Evolutionary conservation across 64 coral and sea anemone species (phyloP).

Genomic region (Pocillopora verrucosa): DNA sequence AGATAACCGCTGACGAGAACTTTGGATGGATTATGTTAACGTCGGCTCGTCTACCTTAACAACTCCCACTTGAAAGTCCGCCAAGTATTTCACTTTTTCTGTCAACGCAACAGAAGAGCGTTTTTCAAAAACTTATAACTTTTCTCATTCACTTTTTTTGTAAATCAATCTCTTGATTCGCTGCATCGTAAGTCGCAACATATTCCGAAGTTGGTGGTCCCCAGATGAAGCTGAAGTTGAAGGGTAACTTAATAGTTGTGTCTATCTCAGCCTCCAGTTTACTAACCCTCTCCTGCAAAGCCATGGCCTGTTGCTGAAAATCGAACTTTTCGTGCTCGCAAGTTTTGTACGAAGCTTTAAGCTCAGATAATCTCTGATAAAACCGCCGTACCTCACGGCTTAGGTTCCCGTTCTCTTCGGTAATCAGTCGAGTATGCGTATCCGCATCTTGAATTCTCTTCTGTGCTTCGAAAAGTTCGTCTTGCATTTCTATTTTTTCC

Average conservation of each 20-base stretch:
- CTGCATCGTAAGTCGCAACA: neutral
- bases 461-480: slow-evolving; percentile 46
- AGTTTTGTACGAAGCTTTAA: slow-evolving; percentile 69
- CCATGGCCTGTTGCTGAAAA: slow-evolving; percentile 53
- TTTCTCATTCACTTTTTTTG: neutral
- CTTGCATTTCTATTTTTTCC: slow-evolving; percentile 66
- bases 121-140: too few species aligned
- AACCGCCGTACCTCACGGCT: slow-evolving; percentile 67
- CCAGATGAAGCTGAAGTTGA: neutral
- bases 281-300: slow-evolving; percentile 67
- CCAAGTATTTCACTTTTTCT: too few species aligned
- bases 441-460: slow-evolving; percentile 56
- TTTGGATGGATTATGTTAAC: too few species aligned
- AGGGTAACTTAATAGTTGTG: slow-evolving; percentile 6
- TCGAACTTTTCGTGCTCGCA: slow-evolving; percentile 78
- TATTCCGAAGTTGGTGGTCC: neutral
- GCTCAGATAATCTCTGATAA: slow-evolving; percentile 74
- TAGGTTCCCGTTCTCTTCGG: slow-evolving; percentile 70
- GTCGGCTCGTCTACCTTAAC: too few species aligned
- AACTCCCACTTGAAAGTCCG: too few species aligned
- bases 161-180: slow-evolving; percentile 10
- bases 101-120: too few species aligned
- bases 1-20: too few species aligned
- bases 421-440: slow-evolving; percentile 19
- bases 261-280: slow-evolving; percentile 52